A percentile compares a stretch with the other conserved stretches of the same genome.
These are phyloP conservation scores for Caradrina clavipalpis DNA, from an alignment of 2,888 invertebrate genomes.

Conservation along the genomic window DNA sequence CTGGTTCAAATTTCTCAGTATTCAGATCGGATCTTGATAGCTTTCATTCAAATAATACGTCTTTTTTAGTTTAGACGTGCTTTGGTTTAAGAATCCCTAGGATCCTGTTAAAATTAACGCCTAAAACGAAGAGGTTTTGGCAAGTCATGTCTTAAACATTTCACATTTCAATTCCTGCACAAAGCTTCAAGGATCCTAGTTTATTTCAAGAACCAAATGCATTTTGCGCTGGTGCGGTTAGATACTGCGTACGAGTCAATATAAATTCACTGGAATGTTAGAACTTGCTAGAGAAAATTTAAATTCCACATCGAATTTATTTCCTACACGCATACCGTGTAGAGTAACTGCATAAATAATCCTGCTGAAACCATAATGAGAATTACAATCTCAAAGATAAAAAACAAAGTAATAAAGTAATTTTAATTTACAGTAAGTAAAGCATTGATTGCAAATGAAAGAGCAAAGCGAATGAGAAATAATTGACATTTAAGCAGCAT, in stretches of 20 bases:
- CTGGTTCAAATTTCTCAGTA: constrained; percentile 59
- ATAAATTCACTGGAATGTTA: constrained; percentile 59
- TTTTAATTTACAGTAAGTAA: constrained; percentile 49
- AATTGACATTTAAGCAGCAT: constrained; percentile 53
- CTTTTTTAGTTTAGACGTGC: constrained; percentile 20
- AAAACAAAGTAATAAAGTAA: constrained; percentile 39
- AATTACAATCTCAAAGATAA: constrained; percentile 31
- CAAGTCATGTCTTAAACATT: constrained; percentile 16
- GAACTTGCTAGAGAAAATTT: constrained; percentile 53
- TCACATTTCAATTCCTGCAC: constrained; percentile 40
- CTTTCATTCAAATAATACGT: constrained; percentile 68
- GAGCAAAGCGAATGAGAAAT: constrained; percentile 47
- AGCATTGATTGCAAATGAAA: constrained; percentile 52
- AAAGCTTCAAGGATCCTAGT: constrained; percentile 48
- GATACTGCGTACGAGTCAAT: constrained; percentile 51
- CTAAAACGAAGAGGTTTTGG: background rate
- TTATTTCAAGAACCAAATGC: constrained; percentile 46
- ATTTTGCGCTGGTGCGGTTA: constrained; percentile 48
- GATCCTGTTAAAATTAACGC: background rate
- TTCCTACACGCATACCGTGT: constrained; percentile 42
- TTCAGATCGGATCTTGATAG: constrained; percentile 65
- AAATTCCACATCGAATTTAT: constrained; percentile 51
- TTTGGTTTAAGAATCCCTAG: background rate
- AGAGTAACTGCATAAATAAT: constrained; percentile 41
- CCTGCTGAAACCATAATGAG: constrained; percentile 6